These are phyloP conservation scores for Psittacula derbiana DNA, from an alignment of 2,797 vertebrate species.

Conservation along the genomic window DNA sequence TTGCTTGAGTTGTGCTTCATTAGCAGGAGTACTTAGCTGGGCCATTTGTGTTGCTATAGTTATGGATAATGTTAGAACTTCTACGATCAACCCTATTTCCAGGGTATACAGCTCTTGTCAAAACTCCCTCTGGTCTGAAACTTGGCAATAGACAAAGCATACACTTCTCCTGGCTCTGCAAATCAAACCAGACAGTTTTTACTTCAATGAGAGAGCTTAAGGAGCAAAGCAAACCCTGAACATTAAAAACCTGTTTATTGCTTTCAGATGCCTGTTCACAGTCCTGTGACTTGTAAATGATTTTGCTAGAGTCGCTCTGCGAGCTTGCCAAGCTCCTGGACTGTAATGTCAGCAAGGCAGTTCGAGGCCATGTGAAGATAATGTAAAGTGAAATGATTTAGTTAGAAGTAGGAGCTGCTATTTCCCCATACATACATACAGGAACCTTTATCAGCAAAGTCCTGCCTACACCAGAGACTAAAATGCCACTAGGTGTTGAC, in stretches of 20 bases:
- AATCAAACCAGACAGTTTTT: slow-evolving; percentile 25
- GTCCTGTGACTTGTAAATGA: slow-evolving; percentile 35
- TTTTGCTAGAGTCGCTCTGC: neutral
- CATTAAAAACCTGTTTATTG: slow-evolving; percentile 53
- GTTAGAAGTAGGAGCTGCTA: neutral
- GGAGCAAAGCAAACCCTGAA: slow-evolving; percentile 29
- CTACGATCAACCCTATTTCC: slow-evolving; percentile 1
- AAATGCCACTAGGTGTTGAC: neutral
- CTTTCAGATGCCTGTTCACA: slow-evolving; percentile 55
- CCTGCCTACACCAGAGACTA: neutral
- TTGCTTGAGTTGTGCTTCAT: slow-evolving; percentile 28
- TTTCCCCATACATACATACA: neutral
- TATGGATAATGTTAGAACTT: slow-evolving; percentile 34
- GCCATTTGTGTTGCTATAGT: slow-evolving; percentile 49
- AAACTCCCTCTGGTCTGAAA: slow-evolving; percentile 12
- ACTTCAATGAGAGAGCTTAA: slow-evolving; percentile 31
- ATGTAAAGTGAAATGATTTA: neutral
- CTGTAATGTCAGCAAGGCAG: neutral
- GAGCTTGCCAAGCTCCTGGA: slow-evolving; percentile 1
- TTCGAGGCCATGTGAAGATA: neutral
- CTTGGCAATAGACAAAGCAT: slow-evolving; percentile 23
- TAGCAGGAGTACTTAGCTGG: slow-evolving; percentile 42
- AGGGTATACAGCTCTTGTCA: slow-evolving; percentile 25
- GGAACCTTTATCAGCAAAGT: neutral
- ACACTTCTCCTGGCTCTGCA: neutral